Evolutionary conservation across 1,140 invertebrate genomes (phyloP), one percentile per base, ranked within the genome.

Genomic region (Andricus grossulariae): DNA sequence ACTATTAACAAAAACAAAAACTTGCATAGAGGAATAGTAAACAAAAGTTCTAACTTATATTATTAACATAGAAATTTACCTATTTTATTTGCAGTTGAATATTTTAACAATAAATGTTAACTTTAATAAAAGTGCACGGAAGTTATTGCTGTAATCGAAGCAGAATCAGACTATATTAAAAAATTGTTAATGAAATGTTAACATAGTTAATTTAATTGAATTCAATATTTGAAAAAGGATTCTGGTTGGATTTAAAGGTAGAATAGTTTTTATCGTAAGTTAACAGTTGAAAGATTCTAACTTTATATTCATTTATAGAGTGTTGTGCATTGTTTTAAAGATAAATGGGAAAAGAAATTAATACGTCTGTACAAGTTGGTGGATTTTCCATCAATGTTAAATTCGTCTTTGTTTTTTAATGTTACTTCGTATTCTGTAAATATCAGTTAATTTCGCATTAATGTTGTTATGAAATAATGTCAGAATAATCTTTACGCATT

Each of bases 401-500:
- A 19, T 12, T 19, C 12, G n/a, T 55, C 18, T 19, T 12, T 2
- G 7, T 39, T 2, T 32, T 32, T n/a, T 45, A 39, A 16, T 66
- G n/a, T 39, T 39, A 25, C 15, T 60, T 32, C 25, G 25, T 32
- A 13, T 39, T 13, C n/a, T 66, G n/a, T n/a, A 66, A 66, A 45
- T n/a, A 66, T 21, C 25, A 66, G 13, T 66, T 16, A 39, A 8
- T 39, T 66, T 66, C 39, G 25, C 16, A 66, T n/a, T 45, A 39
- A 15, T 8, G 32, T 39, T 32, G 15, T 32, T 66, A 66, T 32
- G 60, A 66, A 66, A 66, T 66, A 66, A 66, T 66, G 60, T 66
- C 60, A 66, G 60, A 66, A 66, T 66, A 66, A 66, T 66, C 45
- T 66, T 39, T 39, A 39, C 16, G 7, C 13, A 39, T 66, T 66